These are phyloP conservation scores for Eupithecia inturbata DNA, from an alignment of 2,888 invertebrate genomes.

Conservation along the genomic window DNA sequence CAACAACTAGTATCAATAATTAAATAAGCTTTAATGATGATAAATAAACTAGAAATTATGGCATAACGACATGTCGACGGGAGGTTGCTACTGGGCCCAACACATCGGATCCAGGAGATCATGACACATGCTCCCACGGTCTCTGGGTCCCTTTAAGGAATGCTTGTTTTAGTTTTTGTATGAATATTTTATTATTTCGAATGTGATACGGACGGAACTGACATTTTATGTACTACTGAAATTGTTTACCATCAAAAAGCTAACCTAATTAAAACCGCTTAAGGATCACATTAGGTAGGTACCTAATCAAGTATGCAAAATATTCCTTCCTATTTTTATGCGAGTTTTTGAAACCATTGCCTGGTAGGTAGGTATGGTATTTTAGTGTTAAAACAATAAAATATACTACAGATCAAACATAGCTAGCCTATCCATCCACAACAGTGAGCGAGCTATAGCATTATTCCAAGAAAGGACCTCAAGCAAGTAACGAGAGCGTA, in stretches of 20 bases:
- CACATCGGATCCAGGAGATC: slow-evolving; percentile 19
- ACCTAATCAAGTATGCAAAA: neutral
- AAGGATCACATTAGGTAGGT: too few relatives aligned
- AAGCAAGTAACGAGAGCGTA: slow-evolving; percentile 49
- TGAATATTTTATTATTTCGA: slow-evolving; percentile 49
- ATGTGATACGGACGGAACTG: slow-evolving; percentile 39
- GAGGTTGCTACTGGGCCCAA: slow-evolving; percentile 48
- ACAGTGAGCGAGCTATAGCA: slow-evolving; percentile 1
- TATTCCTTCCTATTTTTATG: neutral
- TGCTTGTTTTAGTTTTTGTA: slow-evolving; percentile 46
- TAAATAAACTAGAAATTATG: slow-evolving; percentile 55
- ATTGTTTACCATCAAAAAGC: neutral
- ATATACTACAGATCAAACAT: neutral
- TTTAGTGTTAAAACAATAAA: neutral
- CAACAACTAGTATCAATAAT: slow-evolving; percentile 49
- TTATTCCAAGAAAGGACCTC: slow-evolving; percentile 9
- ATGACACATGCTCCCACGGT: slow-evolving; percentile 51
- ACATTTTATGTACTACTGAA: neutral
- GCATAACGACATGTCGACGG: slow-evolving; percentile 61
- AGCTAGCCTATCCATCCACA: neutral
- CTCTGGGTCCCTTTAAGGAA: slow-evolving; percentile 38
- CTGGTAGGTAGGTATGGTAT: neutral
- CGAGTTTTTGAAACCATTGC: neutral
- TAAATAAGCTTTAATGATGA: slow-evolving; percentile 52
- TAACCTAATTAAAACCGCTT: too few relatives aligned